Evolutionary conservation across 1,140 invertebrate species (phyloP).

Genomic region (Glomeris maerens): DNA sequence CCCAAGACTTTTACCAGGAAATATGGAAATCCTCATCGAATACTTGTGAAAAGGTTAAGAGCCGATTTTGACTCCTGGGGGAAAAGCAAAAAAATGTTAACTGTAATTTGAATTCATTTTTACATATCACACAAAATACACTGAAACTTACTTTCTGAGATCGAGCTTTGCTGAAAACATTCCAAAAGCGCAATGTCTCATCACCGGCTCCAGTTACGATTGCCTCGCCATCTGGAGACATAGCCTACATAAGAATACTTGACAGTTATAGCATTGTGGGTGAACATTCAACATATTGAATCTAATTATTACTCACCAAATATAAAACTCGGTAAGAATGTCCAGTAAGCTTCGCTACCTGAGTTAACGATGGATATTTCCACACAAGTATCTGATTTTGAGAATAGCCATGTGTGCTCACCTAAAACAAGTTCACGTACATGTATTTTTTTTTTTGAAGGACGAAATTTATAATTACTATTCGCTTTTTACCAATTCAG

Average conservation of each 20-base stretch:
- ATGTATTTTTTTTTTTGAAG: too few relatives aligned
- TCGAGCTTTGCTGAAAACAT: constrained; percentile 94
- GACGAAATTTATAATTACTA: too few relatives aligned
- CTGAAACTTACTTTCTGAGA: constrained; percentile 48
- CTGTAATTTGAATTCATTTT: constrained; percentile 4
- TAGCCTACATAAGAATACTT: constrained; percentile 41
- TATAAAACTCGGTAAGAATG: constrained; percentile 96
- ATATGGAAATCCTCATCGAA: constrained; percentile 38
- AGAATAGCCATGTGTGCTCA: constrained; percentile 96
- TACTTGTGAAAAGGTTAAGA: constrained; percentile 87
- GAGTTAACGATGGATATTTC: constrained; percentile 95
- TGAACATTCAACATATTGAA: constrained; percentile 4
- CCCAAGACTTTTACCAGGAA: constrained; percentile 2
- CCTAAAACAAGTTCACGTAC: constrained; percentile 29
- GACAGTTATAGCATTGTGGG: constrained; percentile 9
- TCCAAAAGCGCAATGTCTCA: constrained; percentile 97
- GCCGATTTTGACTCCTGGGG: constrained; percentile 82
- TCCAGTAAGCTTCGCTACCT: constrained; percentile 95
- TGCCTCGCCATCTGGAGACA: constrained; percentile 97
- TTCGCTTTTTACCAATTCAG: constrained; percentile 80
- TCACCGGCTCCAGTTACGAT: constrained; percentile 99
- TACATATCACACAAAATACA: not conserved
- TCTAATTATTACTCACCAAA: constrained; percentile 38
- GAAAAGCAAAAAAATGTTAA: constrained; percentile 20
- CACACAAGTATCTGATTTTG: constrained; percentile 99